A percentile compares a stretch with the other conserved stretches of the same genome.
These are phyloP conservation scores for Diachrysia chrysitis DNA, from an alignment of 2,888 invertebrate species.

Conservation along the genomic window DNA sequence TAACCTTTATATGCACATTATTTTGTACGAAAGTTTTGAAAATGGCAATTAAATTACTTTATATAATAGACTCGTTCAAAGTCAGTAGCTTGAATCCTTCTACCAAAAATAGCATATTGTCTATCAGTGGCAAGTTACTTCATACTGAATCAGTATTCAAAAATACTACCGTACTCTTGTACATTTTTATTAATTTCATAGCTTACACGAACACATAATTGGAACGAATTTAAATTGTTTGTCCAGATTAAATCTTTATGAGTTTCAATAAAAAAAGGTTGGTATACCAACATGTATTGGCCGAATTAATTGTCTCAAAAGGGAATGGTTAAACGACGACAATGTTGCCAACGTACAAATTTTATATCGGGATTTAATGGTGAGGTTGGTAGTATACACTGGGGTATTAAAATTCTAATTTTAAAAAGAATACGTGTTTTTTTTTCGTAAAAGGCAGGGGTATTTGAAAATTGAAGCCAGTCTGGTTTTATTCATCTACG, in stretches of 20 bases:
- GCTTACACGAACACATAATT: background rate
- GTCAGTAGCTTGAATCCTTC: no score
- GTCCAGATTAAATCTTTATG: constrained; percentile 1
- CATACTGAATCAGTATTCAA: no score
- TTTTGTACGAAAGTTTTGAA: no score
- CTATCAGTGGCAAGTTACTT: no score
- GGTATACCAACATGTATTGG: background rate
- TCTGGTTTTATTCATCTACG: background rate
- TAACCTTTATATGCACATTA: no score
- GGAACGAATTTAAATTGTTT: constrained; percentile 6
- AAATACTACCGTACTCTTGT: background rate
- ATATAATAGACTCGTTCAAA: no score
- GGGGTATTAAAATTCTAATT: background rate
- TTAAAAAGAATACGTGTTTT: background rate
- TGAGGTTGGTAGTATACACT: background rate
- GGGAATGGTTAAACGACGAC: background rate
- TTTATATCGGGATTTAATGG: background rate
- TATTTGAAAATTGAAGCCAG: background rate
- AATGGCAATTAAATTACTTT: no score
- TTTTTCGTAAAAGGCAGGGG: background rate
- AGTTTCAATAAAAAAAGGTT: constrained; percentile 7
- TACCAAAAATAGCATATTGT: no score
- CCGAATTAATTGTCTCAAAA: background rate
- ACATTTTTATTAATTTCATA: background rate
- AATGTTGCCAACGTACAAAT: background rate